Percentiles rank a stretch among this genome's conserved stretches.
Evolutionary conservation across 2,888 invertebrate species (phyloP).

Genomic region (Agrotis exclamationis): DNA sequence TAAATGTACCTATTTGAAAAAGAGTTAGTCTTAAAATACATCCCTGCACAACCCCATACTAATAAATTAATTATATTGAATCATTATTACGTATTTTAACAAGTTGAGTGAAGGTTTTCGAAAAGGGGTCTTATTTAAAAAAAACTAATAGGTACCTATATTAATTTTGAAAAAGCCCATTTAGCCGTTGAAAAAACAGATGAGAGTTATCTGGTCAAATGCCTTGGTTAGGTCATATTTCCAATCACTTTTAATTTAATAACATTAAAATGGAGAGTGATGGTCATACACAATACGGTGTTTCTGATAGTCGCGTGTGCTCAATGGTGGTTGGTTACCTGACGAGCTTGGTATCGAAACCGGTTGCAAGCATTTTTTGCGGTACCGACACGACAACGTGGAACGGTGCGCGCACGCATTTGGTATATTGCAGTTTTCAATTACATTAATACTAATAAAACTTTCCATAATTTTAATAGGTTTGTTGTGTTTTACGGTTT

Average conservation of each 20-base stretch:
- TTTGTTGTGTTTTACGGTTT: not conserved
- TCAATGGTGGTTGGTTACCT: constrained; percentile 27
- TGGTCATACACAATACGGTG: constrained; percentile 33
- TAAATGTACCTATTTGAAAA: not conserved
- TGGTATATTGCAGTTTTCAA: constrained; percentile 4
- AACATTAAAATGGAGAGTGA: constrained; percentile 40
- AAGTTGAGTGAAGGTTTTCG: not conserved
- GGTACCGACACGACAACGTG: constrained; percentile 35
- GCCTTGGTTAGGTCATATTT: not conserved
- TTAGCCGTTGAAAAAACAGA: not conserved
- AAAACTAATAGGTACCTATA: not conserved
- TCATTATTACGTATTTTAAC: not conserved
- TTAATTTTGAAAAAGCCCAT: not conserved
- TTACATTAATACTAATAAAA: constrained; percentile 11
- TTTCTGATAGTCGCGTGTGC: constrained; percentile 30
- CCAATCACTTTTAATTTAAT: not conserved
- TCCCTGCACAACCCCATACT: constrained; percentile 1
- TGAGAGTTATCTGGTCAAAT: not conserved
- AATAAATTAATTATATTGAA: not conserved
- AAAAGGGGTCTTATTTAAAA: not conserved
- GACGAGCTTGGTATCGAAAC: constrained; percentile 42
- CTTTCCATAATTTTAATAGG: too few species aligned
- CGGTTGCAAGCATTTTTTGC: constrained; percentile 55
- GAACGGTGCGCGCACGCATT: constrained; percentile 38
- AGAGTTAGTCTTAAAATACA: not conserved